Evolutionary conservation across 2,888 invertebrate species (phyloP).

Genomic region (Linnaemya tessellans): DNA sequence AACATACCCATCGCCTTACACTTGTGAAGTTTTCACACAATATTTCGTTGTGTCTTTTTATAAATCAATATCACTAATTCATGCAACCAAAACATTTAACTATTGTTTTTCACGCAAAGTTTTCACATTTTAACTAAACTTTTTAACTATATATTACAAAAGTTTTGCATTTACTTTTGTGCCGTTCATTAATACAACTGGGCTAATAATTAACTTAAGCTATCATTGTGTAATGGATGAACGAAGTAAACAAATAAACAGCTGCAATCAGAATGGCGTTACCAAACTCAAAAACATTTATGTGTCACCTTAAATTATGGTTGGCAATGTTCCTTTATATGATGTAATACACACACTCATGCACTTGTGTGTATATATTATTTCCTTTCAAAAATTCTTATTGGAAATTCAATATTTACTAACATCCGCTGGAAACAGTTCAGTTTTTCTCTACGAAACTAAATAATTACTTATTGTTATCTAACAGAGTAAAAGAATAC

Average conservation of each 20-base stretch:
- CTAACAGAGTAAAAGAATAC: slow-evolving; percentile 46
- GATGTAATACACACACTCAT: neutral
- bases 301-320: neutral
- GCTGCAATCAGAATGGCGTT: neutral
- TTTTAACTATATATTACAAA: too few relatives aligned
- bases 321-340: slow-evolving; percentile 18
- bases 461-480: slow-evolving; percentile 54
- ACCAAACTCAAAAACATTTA: neutral
- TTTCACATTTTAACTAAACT: too few relatives aligned
- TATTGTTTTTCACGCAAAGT: too few relatives aligned
- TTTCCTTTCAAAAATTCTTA: slow-evolving; percentile 45
- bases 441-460: slow-evolving; percentile 43
- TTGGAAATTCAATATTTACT: slow-evolving; percentile 72
- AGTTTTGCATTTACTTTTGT: too few relatives aligned
- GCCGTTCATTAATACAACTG: neutral
- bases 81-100: too few relatives aligned
- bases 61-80: too few relatives aligned
- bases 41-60: too few relatives aligned
- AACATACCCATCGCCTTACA: too few relatives aligned
- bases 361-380: slow-evolving; percentile 4
- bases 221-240: slow-evolving; percentile 8
- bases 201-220: neutral
- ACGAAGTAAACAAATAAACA: slow-evolving; percentile 38
- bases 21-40: too few relatives aligned
- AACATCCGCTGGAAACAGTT: slow-evolving; percentile 66